Percentiles rank a stretch among this genome's conserved stretches.
Conservation (phyloP, 2,888 invertebrate genomes). For the Apantesis nais region DNA sequence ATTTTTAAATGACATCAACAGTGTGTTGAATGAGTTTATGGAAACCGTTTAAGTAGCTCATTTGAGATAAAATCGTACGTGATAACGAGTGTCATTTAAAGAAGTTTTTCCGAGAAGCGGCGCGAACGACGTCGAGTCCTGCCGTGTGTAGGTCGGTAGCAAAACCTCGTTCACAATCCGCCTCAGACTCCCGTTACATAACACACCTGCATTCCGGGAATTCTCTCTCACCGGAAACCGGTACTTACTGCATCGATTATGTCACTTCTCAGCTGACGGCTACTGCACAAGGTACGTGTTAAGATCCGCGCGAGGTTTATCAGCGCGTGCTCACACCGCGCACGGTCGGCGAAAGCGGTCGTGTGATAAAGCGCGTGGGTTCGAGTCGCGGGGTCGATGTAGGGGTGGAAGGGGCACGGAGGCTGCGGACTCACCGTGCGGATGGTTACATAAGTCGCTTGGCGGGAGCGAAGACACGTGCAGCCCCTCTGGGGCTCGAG, state of each 20-base stretch:
- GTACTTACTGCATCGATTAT: conserved; percentile 83
- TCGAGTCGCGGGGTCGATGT: conserved; percentile 58
- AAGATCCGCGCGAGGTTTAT: conserved; percentile 52
- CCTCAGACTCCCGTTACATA: conserved; percentile 71
- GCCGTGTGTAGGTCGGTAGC: background rate
- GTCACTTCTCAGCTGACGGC: conserved; percentile 80
- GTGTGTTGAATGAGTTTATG: conserved; percentile 27
- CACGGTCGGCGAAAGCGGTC: conserved; percentile 47
- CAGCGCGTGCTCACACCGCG: conserved; percentile 56
- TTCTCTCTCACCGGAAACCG: conserved; percentile 70
- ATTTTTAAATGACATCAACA: conserved; percentile 17
- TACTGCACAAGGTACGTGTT: conserved; percentile 64
- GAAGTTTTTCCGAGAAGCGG: conserved; percentile 45
- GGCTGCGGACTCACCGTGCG: conserved; percentile 83
- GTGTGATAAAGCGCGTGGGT: conserved; percentile 48
- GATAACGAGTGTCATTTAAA: conserved; percentile 49
- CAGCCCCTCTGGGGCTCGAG: conserved; percentile 78
- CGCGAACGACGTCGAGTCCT: conserved; percentile 28
- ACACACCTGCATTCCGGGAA: conserved; percentile 73
- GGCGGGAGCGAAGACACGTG: conserved; percentile 77
- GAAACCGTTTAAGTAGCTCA: conserved; percentile 29
- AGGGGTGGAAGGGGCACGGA: conserved; percentile 72
- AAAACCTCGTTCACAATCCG: conserved; percentile 21
- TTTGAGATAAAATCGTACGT: conserved; percentile 32
- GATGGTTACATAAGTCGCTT: conserved; percentile 83